Evolutionary conservation across 2,113 vertebrate species (phyloP), one percentile per base, ranked within the genome.

Genomic region (Cygnus atratus): DNA sequence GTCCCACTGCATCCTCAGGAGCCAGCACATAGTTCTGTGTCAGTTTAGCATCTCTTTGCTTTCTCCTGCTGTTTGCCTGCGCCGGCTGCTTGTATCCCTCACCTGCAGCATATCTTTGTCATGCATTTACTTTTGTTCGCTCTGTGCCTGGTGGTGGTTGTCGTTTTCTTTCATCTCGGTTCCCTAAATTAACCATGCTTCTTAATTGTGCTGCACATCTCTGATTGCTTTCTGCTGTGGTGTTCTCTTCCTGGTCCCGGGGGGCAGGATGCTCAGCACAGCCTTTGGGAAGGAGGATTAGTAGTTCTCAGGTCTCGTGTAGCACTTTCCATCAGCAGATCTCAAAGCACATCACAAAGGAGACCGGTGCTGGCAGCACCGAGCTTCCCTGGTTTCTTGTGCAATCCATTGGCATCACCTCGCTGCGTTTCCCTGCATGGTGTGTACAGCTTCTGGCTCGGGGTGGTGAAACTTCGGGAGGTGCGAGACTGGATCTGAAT

Each of bases 61-160:
- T 33, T 71, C 76, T 35, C 63, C 17, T 11, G 37, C 77, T 66
- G 28, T 58, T 39, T 35, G 46, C 86, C 71, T 75, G 62, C 57
- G 35, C 75, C 39, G 39, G 73, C 73, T 74, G 86, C 86, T 33
- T 2, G 13, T 13, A 7, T 11, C 70, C 63, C 44, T 72, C 37
- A 29, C 44, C 68, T 3, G 62, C 6, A 26, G 35, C 11, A 0
- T 7, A 17, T 67, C 59, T 44, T 54, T 26, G 0, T 5, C 20
- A 35, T 48, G 25, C 41, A 1, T 33, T 44, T 20, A 3, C 50
- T 58, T 29, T 3, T 59, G 57, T 58, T 65, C 63, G 43, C 82
- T 48, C 37, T 31, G 67, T 33, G n/a, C 19, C 1, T 37, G 66
- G 16, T 17, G 61, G 48, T 44, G 46, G 54, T 21, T 17, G 44